Conservation (phyloP, 2,888 invertebrate species). For the Chloroclysta siterata region DNA sequence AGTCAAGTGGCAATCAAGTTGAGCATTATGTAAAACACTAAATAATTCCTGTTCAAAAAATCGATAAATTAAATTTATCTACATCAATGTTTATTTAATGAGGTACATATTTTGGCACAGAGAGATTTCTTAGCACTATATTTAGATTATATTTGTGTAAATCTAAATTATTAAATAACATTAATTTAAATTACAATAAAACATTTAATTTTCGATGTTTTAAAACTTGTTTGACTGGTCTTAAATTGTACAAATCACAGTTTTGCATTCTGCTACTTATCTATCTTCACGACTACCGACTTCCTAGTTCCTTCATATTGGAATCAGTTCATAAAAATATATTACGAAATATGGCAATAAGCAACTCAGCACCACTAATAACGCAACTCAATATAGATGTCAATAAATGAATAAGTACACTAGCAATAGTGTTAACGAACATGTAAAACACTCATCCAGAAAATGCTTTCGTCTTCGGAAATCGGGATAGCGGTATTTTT, state of each 20-base stretch:
- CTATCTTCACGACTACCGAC: constrained; percentile 79
- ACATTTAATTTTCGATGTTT: constrained; percentile 82
- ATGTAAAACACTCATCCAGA: background rate
- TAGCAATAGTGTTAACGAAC: background rate
- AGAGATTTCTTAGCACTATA: constrained; percentile 85
- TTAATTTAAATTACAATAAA: constrained; percentile 76
- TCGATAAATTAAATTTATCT: constrained; percentile 75
- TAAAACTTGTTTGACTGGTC: constrained; percentile 84
- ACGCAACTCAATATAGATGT: background rate
- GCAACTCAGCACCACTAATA: constrained; percentile 40
- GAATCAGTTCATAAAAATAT: constrained; percentile 71
- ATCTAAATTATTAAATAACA: constrained; percentile 69
- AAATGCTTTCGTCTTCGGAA: background rate
- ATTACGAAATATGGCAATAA: constrained; percentile 74
- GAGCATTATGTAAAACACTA: constrained; percentile 49
- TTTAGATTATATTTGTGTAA: constrained; percentile 78
- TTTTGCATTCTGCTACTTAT: constrained; percentile 82
- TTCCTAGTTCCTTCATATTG: constrained; percentile 72
- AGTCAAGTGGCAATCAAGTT: constrained; percentile 38
- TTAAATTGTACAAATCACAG: constrained; percentile 84
- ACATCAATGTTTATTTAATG: constrained; percentile 85
- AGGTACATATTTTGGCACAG: constrained; percentile 94
- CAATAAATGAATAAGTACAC: constrained; percentile 4
- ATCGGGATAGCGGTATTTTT: background rate
- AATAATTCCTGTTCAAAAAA: constrained; percentile 71